Evolutionary conservation across 2,113 vertebrate genomes (phyloP), one percentile per base, ranked within the genome.

Genomic region (Corvus hawaiiensis): DNA sequence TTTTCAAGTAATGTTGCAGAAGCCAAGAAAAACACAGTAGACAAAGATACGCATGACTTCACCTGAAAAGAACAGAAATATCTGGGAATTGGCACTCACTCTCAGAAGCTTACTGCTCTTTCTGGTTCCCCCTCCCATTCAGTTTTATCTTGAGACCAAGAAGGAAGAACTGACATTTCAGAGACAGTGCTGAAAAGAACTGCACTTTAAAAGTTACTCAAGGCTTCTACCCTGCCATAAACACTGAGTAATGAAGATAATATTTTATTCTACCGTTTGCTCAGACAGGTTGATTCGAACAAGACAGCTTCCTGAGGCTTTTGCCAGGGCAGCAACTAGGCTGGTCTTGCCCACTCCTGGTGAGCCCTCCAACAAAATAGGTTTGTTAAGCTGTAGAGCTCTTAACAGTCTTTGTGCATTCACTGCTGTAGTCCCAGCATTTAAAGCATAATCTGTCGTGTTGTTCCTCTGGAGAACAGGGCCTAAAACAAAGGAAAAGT

Each of bases 281-380:
- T 99, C 99, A 9, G 99, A 99, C 49, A 99, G 97, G 97, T 99
- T 99, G 97, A 99, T 99, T 94, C 99, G 96, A 97, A 99, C 98
- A 66, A 99, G 98, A 27, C 95, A 98, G 95, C 99, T 99, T 83
- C 99, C 99, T 1, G 99, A 99, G 22, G 99, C 99, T 93, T 99
- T 99, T 51, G 99, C 99, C 82, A 99, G 95, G 7, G 99, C 99
- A 46, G 98, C 97, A 64, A 99, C 99, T 59, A 99, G 97, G 95
- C 99, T 99, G 39, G 99, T 99, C 96, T 99, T 99, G 62, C 99
- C 99, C 87, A 99, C 99, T 7, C 99, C 99, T 14, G 99, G 99
- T 5, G 99, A 99, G 4, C 99, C 99, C 95, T 99, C 99, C 91
- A 99, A 96, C 43, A 99, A 98, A 95, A 99, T 97, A 2, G 99